Evolutionary conservation across 2,888 invertebrate species (phyloP).

Genomic region (Toxonevra muliebris): DNA sequence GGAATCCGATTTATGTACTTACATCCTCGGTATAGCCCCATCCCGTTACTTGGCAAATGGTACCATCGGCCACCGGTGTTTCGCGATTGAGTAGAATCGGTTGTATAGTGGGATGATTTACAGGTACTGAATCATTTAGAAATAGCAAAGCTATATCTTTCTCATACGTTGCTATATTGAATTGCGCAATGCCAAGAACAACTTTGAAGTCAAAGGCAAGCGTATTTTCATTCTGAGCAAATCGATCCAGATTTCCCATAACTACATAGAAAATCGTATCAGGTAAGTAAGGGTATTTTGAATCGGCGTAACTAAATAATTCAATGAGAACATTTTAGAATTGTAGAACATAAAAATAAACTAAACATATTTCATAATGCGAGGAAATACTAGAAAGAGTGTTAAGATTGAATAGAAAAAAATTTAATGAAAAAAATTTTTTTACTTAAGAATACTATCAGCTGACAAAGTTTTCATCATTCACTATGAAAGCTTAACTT

Average conservation of each 20-base stretch:
- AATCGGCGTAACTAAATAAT: neutral
- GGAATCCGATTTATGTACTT: conserved; percentile 18
- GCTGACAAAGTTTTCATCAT: too few species aligned
- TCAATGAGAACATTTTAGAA: neutral
- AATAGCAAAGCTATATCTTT: conserved; percentile 57
- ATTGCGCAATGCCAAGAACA: conserved; percentile 38
- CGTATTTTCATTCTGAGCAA: conserved; percentile 46
- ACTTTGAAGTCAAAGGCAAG: conserved; percentile 49
- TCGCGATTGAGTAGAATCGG: conserved; percentile 49
- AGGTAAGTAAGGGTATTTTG: conserved; percentile 44
- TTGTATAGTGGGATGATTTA: conserved; percentile 51
- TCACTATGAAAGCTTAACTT: neutral
- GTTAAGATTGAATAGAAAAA: neutral
- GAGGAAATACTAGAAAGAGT: conserved; percentile 13
- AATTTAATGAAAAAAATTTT: conserved; percentile 1
- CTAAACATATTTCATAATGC: neutral
- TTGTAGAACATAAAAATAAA: too few species aligned
- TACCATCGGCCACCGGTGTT: conserved; percentile 37
- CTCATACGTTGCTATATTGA: conserved; percentile 48
- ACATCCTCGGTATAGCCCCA: conserved; percentile 58
- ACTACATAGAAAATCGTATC: conserved; percentile 53
- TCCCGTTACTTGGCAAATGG: conserved; percentile 58
- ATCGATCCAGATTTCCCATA: conserved; percentile 60
- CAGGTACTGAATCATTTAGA: conserved; percentile 52
- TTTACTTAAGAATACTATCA: too few species aligned